These are phyloP conservation scores for Julus scanicus DNA, from an alignment of 2,888 invertebrate genomes.

Conservation along the genomic window DNA sequence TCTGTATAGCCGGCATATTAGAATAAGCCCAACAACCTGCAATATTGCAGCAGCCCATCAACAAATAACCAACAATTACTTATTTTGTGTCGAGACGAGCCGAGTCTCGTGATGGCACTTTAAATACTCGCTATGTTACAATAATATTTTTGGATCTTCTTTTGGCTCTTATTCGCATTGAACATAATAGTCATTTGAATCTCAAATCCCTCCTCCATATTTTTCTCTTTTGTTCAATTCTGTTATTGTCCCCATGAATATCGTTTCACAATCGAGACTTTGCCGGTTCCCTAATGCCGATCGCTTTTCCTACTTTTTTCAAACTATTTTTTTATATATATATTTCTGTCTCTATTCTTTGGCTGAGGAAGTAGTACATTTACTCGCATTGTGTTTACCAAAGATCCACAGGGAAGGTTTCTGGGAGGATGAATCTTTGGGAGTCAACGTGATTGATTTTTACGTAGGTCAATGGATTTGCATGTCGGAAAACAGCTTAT, in stretches of 20 bases:
- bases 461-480: neutral
- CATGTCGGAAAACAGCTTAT: neutral
- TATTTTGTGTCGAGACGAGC: too few relatives aligned
- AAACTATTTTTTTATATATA: neutral
- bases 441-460: neutral
- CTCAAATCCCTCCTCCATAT: slow-evolving; percentile 4
- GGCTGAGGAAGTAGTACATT: neutral
- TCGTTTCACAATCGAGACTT: slow-evolving; percentile 2
- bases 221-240: neutral
- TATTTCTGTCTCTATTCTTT: neutral
- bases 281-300: neutral
- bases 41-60: too few relatives aligned
- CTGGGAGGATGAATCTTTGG: neutral
- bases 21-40: too few relatives aligned
- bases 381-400: slow-evolving; percentile 27
- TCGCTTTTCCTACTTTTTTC: neutral
- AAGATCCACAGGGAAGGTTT: neutral
- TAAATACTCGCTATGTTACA: too few relatives aligned
- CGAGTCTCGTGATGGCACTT: too few relatives aligned
- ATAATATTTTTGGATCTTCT: neutral
- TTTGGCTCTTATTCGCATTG: neutral
- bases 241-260: slow-evolving; percentile 18
- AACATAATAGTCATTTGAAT: slow-evolving; percentile 27
- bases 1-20: too few relatives aligned
- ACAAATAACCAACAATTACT: too few relatives aligned